Conservation (phyloP, 2,888 invertebrate genomes). For the Coenonympha glycerion region DNA sequence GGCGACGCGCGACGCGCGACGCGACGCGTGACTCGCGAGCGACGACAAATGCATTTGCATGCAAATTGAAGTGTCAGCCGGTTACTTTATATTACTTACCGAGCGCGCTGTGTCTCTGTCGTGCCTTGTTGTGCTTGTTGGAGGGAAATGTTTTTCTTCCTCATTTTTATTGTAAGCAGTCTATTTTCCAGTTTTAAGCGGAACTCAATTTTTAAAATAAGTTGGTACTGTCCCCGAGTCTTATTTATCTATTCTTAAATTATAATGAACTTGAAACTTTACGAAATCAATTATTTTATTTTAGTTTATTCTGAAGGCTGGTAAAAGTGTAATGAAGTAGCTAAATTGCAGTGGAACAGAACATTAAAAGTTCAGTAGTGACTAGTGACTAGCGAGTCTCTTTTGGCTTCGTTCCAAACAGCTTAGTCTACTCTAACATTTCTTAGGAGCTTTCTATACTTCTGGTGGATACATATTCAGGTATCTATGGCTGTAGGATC, state of each 20-base stretch:
- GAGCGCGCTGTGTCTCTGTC: constrained; percentile 16
- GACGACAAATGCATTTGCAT: constrained; percentile 53
- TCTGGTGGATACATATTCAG: not conserved
- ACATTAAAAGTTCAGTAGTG: constrained; percentile 24
- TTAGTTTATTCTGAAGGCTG: not conserved
- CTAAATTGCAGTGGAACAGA: constrained; percentile 22
- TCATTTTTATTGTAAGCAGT: constrained; percentile 1
- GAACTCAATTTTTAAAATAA: not conserved
- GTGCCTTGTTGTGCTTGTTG: constrained; percentile 11
- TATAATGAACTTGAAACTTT: not conserved
- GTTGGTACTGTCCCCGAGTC: too few relatives aligned
- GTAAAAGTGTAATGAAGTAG: constrained; percentile 2
- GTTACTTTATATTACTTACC: constrained; percentile 27
- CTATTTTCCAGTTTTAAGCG: not conserved
- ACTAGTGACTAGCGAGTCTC: too few relatives aligned
- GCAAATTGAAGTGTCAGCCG: constrained; percentile 62
- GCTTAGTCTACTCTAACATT: constrained; percentile 13
- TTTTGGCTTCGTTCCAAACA: constrained; percentile 28
- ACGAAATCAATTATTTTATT: not conserved
- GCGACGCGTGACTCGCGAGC: too few relatives aligned
- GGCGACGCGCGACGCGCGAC: too few relatives aligned
- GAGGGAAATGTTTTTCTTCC: constrained; percentile 6
- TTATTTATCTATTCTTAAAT: not conserved
- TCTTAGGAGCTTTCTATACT: constrained; percentile 23
- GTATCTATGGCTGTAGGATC: too few relatives aligned